A percentile compares a stretch with the other conserved stretches of the same genome.
phyloP scores from a whole-genome alignment of 92 coral and sea anemone species.

The Paramuricea clavata region DNA sequence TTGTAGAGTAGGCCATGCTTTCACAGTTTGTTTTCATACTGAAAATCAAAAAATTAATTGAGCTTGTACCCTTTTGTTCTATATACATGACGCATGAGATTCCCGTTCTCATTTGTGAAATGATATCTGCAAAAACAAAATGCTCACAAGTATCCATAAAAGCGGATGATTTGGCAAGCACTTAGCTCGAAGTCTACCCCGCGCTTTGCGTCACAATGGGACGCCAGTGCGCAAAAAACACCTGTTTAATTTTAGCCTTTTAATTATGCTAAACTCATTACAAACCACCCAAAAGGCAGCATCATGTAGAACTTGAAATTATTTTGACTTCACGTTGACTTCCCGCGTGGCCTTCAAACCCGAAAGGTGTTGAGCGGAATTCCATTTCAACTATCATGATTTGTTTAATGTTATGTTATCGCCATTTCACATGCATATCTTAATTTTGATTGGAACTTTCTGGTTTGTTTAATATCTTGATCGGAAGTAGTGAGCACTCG shows the following conservation, averaged over 20 bases:
- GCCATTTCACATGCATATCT: conserved; percentile 19
- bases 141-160: too few species aligned
- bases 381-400: conserved; percentile 11
- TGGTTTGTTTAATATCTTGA: conserved; percentile 3
- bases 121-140: too few species aligned
- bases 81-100: too few species aligned
- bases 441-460: neutral
- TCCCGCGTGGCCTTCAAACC: neutral
- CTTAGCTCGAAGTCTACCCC: too few species aligned
- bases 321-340: neutral
- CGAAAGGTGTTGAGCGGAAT: neutral
- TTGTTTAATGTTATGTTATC: conserved; percentile 35
- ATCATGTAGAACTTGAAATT: neutral
- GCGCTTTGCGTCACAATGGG: neutral
- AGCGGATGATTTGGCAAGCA: too few species aligned
- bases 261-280: neutral
- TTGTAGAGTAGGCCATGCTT: too few species aligned
- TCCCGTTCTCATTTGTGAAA: too few species aligned
- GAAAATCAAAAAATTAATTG: too few species aligned
- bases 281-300: neutral
- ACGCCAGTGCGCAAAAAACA: neutral
- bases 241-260: neutral
- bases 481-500: neutral
- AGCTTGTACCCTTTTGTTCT: too few species aligned
- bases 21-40: too few species aligned